Percentiles rank a stretch among this genome's conserved stretches.
phyloP scores from a whole-genome alignment of 1,140 invertebrate genomes.

The Bursaphelenchus mucronatus region DNA sequence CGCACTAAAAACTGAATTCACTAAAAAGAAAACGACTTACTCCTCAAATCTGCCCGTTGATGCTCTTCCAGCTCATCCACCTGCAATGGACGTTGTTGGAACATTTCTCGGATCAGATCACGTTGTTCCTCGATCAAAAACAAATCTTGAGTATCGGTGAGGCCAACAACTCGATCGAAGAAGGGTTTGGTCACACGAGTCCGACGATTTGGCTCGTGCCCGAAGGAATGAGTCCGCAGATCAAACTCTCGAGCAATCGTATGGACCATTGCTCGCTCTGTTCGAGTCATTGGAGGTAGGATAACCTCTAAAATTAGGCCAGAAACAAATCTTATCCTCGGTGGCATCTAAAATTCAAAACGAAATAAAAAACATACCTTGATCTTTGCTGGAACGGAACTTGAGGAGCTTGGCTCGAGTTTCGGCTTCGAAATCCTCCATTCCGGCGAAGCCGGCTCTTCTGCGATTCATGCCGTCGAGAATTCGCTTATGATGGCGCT shows the following conservation, averaged over 20 bases:
- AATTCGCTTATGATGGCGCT: no score
- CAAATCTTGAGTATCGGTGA: slow-evolving; percentile 11
- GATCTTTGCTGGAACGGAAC: not conserved
- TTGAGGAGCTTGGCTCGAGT: not conserved
- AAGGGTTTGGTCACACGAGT: not conserved
- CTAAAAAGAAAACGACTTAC: slow-evolving; percentile 6
- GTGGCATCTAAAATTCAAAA: not conserved
- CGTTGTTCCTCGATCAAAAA: slow-evolving; percentile 64
- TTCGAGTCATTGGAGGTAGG: no score
- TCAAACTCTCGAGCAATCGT: slow-evolving; percentile 7
- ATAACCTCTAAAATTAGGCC: no score
- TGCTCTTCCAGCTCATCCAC: slow-evolving; percentile 1
- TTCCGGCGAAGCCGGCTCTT: not conserved
- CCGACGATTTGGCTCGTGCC: not conserved
- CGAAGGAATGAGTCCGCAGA: slow-evolving; percentile 14
- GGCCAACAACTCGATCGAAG: not conserved
- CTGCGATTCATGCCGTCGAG: no score
- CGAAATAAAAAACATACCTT: not conserved
- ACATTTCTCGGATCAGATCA: slow-evolving; percentile 19
- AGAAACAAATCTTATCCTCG: no score
- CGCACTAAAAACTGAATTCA: not conserved
- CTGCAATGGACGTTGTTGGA: slow-evolving; percentile 8
- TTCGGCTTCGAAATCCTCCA: slow-evolving; percentile 11
- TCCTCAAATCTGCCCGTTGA: not conserved
- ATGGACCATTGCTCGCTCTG: not conserved